Conservation (phyloP, 2,888 invertebrate species). For the Mimachlamys varia region DNA sequence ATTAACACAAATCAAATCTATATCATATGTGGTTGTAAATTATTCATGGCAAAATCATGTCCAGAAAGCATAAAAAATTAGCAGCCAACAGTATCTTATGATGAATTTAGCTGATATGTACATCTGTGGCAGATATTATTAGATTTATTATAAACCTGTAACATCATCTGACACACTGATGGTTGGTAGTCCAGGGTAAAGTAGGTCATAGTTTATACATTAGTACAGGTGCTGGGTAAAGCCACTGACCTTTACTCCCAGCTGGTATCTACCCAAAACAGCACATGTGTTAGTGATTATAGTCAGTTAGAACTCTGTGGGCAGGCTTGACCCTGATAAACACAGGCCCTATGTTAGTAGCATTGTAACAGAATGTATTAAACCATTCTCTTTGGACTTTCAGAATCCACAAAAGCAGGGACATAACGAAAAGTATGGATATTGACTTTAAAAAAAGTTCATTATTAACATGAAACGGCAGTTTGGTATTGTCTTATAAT, state of each 20-base stretch:
- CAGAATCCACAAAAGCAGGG: too few relatives aligned
- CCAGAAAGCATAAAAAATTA: too few relatives aligned
- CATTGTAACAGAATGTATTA: neutral
- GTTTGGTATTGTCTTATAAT: too few relatives aligned
- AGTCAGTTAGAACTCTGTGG: neutral
- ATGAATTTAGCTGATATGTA: too few relatives aligned
- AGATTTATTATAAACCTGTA: neutral
- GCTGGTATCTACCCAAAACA: neutral
- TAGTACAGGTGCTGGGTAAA: neutral
- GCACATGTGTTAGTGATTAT: neutral
- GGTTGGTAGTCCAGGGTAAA: neutral
- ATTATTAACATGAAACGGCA: too few relatives aligned
- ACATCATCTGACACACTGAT: neutral
- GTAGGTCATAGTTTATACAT: neutral
- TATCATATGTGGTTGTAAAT: too few relatives aligned
- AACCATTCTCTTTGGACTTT: neutral
- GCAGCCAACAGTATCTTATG: too few relatives aligned
- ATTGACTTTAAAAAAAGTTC: too few relatives aligned
- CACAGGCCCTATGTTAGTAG: neutral
- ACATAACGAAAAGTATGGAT: too few relatives aligned
- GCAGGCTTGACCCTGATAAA: neutral
- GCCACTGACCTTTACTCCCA: slow-evolving; percentile 10
- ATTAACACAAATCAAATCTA: too few relatives aligned
- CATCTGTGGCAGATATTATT: too few relatives aligned
- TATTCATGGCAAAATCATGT: too few relatives aligned